Evolutionary conservation across 2,113 vertebrate genomes (phyloP).

Genomic region (Neodon shergylaensis): DNA sequence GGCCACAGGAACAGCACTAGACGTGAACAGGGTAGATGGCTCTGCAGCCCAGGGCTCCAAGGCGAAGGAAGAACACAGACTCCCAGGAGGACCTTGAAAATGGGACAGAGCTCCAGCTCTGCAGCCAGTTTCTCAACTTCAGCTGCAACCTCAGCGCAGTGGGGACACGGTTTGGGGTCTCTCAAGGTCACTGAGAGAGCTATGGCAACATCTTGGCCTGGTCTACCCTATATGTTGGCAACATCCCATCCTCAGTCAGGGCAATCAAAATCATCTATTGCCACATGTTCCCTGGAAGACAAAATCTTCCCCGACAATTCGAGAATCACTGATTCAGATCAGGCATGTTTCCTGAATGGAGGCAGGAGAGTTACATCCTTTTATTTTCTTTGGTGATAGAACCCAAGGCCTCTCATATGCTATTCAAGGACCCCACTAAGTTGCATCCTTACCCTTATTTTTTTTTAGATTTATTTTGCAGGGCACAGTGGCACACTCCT

Average conservation of each 20-base stretch:
- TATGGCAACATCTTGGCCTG: background rate
- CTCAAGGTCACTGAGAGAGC: background rate
- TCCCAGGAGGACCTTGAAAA: conserved; percentile 64
- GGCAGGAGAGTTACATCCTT: background rate
- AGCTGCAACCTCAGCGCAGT: background rate
- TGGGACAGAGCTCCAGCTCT: conserved; percentile 49
- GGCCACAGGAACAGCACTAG: background rate
- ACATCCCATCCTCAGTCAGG: background rate
- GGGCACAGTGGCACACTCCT: background rate
- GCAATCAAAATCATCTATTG: background rate
- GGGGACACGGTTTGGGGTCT: background rate
- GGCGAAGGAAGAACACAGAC: background rate
- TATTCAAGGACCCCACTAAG: background rate
- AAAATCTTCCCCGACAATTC: background rate
- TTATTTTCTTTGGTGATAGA: background rate
- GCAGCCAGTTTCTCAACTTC: conserved; percentile 36
- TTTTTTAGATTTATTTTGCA: background rate
- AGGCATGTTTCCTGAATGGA: background rate
- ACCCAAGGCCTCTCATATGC: background rate
- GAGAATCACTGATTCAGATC: background rate
- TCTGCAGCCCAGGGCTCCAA: conserved; percentile 26
- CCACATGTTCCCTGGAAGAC: background rate
- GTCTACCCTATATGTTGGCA: background rate
- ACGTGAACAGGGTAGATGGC: background rate
- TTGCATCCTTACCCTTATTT: background rate